Evolutionary conservation across 2,797 vertebrate genomes (phyloP), one percentile per base, ranked within the genome.

Genomic region (Bovichtus variegatus): DNA sequence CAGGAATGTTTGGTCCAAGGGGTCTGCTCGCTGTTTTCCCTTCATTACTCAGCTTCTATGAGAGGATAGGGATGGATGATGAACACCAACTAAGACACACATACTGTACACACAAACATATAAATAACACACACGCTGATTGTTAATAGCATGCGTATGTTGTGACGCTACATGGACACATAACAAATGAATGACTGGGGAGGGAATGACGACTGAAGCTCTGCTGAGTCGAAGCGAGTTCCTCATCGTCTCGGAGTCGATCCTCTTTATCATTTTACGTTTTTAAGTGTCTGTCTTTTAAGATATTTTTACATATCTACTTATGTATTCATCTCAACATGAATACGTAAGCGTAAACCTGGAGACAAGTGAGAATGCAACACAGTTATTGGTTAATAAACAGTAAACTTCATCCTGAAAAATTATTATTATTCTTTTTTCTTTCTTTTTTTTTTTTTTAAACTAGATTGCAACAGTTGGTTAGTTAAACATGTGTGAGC

Each of bases 1-100:
- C 93, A 84, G 94, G 89, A 92, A 89, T 91, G 92, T 92, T 95
- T 95, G 92, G 91, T 96, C 93, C 94, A 82, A 94, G 92, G 83
- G 89, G 82, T 93, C 91, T 94, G 92, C 90, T 92, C 80, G 85
- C 89, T 89, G 94, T 87, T 93, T 96, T 94, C 91, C 93, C 92
- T 92, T 93, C 92, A 91, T 87, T 82, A 82, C 63, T 87, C 91
- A 72, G 92, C 92, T 93, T 95, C 93, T 95, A 94, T 87, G 91
- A 93, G 90, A 94, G 90, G 92, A 94, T 83, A 94, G 80, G 91
- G 89, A 92, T 90, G 92, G 89, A 91, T 82, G 91, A 92, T 93
- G 87, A 94, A 92, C 82, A 89, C 73, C 80, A 73, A 59, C 68
- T 68, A 65, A 72, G 60, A 88, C 88, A 84, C 81, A 83, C 85